Conservation (phyloP, 2,888 invertebrate species). For the Drosophila suboccidentalis region DNA sequence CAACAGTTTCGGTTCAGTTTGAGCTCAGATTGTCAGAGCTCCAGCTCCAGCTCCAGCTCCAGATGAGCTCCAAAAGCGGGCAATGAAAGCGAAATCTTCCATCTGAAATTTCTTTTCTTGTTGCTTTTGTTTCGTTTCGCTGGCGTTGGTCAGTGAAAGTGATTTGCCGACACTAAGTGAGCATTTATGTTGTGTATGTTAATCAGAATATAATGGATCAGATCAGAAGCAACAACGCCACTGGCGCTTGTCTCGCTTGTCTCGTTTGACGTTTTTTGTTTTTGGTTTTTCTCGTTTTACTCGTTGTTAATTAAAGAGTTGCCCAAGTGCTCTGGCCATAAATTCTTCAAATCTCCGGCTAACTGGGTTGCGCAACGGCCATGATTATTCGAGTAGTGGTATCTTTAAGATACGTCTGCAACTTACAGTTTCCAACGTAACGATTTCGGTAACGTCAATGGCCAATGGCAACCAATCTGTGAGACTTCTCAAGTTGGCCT, state of each 20-base stretch:
- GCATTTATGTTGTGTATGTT: constrained; percentile 63
- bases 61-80: constrained; percentile 47
- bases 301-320: constrained; percentile 60
- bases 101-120: constrained; percentile 58
- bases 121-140: constrained; percentile 32
- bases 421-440: constrained; percentile 23
- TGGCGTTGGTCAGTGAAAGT: constrained; percentile 64
- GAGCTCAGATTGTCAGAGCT: constrained; percentile 9
- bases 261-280: neutral
- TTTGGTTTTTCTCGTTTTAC: constrained; percentile 9
- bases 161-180: constrained; percentile 64
- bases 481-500: constrained; percentile 53
- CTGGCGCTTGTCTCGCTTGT: constrained; percentile 17
- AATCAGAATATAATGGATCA: constrained; percentile 69
- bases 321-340: constrained; percentile 55
- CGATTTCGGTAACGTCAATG: constrained; percentile 60
- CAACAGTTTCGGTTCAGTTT: constrained; percentile 4
- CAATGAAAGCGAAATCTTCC: constrained; percentile 70
- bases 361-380: constrained; percentile 64
- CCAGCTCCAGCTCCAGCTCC: constrained; percentile 22
- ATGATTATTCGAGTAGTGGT: constrained; percentile 19
- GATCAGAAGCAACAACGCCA: constrained; percentile 28
- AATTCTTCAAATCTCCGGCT: constrained; percentile 62
- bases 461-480: constrained; percentile 67
- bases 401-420: constrained; percentile 31